A percentile compares a stretch with the other conserved stretches of the same genome.
These are phyloP conservation scores for Actinostola sp. DNA, from an alignment of 92 coral and sea anemone species.

Conservation along the genomic window DNA sequence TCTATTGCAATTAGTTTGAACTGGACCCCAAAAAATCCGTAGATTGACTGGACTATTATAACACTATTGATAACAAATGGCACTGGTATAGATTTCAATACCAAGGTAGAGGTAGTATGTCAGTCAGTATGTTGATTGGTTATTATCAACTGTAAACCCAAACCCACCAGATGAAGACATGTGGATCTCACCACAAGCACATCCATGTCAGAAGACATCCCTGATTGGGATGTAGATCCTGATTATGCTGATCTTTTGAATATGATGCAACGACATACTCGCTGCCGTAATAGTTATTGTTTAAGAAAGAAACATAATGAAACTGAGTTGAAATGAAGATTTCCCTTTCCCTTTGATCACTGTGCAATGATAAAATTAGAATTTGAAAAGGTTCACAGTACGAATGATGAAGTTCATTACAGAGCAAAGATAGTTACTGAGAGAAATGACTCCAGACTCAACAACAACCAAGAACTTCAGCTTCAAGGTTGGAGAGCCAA, in stretches of 20 bases:
- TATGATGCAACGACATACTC: slow-evolving; percentile 54
- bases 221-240: slow-evolving; percentile 39
- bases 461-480: slow-evolving; percentile 46
- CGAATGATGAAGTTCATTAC: slow-evolving; percentile 50
- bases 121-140: too few relatives aligned
- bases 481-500: slow-evolving; percentile 26
- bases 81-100: too few relatives aligned
- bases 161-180: too few relatives aligned
- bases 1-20: too few relatives aligned
- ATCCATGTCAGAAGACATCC: too few relatives aligned
- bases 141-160: too few relatives aligned
- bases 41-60: too few relatives aligned
- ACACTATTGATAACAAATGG: too few relatives aligned
- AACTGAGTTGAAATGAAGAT: slow-evolving; percentile 57
- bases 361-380: slow-evolving; percentile 45
- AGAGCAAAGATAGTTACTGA: slow-evolving; percentile 55
- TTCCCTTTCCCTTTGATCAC: slow-evolving; percentile 55
- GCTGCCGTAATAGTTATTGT: slow-evolving; percentile 61
- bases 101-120: too few relatives aligned
- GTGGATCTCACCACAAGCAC: too few relatives aligned
- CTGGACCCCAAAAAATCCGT: too few relatives aligned
- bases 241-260: slow-evolving; percentile 60
- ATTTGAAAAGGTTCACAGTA: slow-evolving; percentile 65
- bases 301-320: slow-evolving; percentile 58
- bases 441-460: slow-evolving; percentile 50